Conservation (phyloP, 2,113 vertebrate genomes). For the Chelonoidis abingdonii region DNA sequence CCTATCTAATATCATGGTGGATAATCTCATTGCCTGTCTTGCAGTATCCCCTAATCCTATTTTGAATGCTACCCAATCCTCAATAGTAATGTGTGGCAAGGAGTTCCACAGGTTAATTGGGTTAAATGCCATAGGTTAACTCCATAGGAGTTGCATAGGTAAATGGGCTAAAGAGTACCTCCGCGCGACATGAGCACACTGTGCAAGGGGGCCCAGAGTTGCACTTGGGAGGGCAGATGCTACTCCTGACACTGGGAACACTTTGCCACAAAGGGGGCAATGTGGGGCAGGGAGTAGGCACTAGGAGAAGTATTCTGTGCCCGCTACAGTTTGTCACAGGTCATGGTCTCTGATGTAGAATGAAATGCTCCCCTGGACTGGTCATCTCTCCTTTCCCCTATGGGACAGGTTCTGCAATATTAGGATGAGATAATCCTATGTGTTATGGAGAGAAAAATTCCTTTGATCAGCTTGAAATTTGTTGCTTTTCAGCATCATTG, state of each 20-base stretch:
- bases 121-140: not conserved
- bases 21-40: constrained; percentile 59
- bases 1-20: constrained; percentile 53
- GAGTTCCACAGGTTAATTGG: not conserved
- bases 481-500: not conserved
- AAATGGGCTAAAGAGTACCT: not conserved
- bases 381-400: no score
- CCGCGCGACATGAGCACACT: no score
- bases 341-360: no score
- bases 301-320: no score
- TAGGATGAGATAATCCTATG: no score
- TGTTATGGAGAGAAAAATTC: not conserved
- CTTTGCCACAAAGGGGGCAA: not conserved
- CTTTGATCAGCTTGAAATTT: not conserved
- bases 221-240: not conserved
- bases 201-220: not conserved
- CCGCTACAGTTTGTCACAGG: no score
- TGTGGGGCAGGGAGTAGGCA: no score
- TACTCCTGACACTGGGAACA: not conserved
- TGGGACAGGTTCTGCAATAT: no score
- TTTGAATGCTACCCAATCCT: not conserved
- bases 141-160: not conserved
- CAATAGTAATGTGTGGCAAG: constrained; percentile 8
- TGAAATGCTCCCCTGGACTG: no score
- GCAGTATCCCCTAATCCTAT: constrained; percentile 34